Evolutionary conservation across 2,888 invertebrate genomes (phyloP), one percentile per base, ranked within the genome.

Genomic region (Xestia rhomboidea): DNA sequence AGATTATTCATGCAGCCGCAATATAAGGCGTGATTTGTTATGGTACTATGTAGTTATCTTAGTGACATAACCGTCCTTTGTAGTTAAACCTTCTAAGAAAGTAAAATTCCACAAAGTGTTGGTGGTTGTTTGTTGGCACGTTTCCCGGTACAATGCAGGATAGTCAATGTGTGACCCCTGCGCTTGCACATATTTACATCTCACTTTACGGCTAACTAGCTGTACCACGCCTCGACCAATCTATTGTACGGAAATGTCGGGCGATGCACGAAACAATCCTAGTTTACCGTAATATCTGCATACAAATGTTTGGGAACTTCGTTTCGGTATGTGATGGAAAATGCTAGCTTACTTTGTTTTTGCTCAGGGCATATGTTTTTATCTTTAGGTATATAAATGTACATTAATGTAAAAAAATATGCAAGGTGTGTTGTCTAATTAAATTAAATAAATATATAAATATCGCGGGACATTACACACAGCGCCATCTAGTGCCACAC

Each of bases 231-330:
- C 90, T 89, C 88, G 89, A 81, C 92, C 92, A 89, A 93, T 93
- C 95, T 93, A 95, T 95, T 96, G 94, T 95, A 94, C 94, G 95
- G 96, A 96, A 96, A 96, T 96, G 94, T 94, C 93, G 93, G 84
- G 84, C 89, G 89, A 86, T 87, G 92, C 95, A 95, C 95, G 94
- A 95, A 96, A 95, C 95, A 94, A 96, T 96, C 91, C 94, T 91
- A 93, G 91, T 93, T 92, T 93, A 95, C 93, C 92, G 93, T 94
- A 93, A 90, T 94, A 95, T 94, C 93, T 94, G 93, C 94, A 95
- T 95, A 94, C 91, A 94, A 95, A 95, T 95, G 94, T 94, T 94
- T 93, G 91, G 89, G 91, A 92, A 92, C 90, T 89, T 89, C 88
- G 91, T 90, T 91, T 91, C 88, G 91, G 92, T 91, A 90, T 88